Conservation (phyloP, 2,888 invertebrate genomes). For the Diplolepis rosae region DNA sequence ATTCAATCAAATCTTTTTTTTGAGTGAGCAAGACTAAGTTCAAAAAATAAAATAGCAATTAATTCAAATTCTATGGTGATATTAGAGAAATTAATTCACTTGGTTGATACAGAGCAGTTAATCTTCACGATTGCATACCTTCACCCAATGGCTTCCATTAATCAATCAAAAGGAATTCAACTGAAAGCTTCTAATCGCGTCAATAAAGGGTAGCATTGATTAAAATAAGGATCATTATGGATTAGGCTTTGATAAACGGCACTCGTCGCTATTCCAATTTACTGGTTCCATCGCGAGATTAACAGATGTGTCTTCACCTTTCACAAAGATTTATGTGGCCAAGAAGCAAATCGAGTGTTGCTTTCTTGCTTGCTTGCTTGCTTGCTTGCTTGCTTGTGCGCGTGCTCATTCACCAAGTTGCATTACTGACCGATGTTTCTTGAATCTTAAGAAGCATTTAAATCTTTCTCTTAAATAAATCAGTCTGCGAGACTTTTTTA, state of each 20-base stretch:
- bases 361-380: neutral
- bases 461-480: neutral
- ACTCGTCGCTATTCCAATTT: neutral
- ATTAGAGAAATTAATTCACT: no score
- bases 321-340: neutral
- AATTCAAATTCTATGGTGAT: no score
- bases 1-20: no score
- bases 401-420: neutral
- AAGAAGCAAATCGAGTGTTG: neutral
- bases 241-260: neutral
- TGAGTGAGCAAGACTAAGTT: no score
- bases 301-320: neutral
- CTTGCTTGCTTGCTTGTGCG: neutral
- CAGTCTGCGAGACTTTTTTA: neutral
- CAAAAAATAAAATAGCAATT: no score
- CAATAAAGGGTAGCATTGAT: neutral
- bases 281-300: neutral
- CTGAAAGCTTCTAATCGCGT: neutral
- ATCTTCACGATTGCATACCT: no score
- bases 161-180: neutral
- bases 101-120: no score
- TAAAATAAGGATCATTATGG: neutral
- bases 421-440: neutral
- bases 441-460: neutral
- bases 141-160: neutral